Evolutionary conservation across 2,888 invertebrate genomes (phyloP), one percentile per base, ranked within the genome.

Genomic region (Perithous albicinctus): DNA sequence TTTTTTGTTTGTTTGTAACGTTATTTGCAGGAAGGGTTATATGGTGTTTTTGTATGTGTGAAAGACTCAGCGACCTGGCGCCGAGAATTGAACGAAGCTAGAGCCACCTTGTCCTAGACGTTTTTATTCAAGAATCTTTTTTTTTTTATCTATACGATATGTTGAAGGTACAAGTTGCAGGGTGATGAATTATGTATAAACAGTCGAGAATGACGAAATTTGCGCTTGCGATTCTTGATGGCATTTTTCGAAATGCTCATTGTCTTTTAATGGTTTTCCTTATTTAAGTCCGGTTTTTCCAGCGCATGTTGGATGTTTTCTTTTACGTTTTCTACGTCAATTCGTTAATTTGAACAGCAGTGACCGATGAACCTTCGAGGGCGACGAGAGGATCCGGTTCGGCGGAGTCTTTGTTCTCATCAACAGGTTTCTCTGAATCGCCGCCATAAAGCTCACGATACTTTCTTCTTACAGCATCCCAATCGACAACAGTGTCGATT

Each of bases 401-500:
- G 26, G 23, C 43, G 6, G 75, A 15, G 20, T 90, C 90, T 54
- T 89, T 89, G 6, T 56, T 76, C 51, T 87, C 87, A 5, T 91
- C 90, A 12, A 70, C 15, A 10, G 78, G 84, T 72, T 90, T 90
- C 80, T 95, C 95, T 80, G 95, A 94, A 23, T 93, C 93, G 69
- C 93, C 94, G 15, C 96, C 96, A 84, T 95, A 94, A 8, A 98
- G 93, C 0, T 96, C 96, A 20, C 97, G 94, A 92, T 98, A 98
- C 91, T 97, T 98, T 93, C 97, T 97, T 23, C 98, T 96, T 78
- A 98, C 98, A 1, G 96, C 94, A 89, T 97, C 97, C 98, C 98
- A 98, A 92, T 98, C 98, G 1, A 97, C 97, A 6, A 98, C 97
- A 89, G 96, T 97, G 91, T 98, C 98, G 86, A 98, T 97, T 86